Percentiles rank a stretch among this genome's conserved stretches.
Conservation (phyloP, 2,113 vertebrate genomes). For the Carollia perspicillata region DNA sequence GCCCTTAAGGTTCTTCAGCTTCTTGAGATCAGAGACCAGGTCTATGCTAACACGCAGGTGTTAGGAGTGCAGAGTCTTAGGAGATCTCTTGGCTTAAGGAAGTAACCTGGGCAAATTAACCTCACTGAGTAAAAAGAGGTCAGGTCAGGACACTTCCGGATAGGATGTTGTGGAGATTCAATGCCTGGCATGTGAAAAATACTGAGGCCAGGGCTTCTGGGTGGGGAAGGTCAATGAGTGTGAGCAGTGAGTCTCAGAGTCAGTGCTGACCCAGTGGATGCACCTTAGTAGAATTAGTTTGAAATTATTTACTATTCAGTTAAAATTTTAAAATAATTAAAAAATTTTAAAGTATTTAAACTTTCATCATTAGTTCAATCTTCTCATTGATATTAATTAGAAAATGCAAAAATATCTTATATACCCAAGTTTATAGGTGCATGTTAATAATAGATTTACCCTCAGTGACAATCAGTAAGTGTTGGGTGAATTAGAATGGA, state of each 20-base stretch:
- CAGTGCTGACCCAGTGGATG: not conserved
- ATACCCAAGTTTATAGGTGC: not conserved
- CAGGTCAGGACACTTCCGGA: not conserved
- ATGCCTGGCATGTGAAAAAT: no score
- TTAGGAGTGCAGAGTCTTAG: not conserved
- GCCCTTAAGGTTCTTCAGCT: not conserved
- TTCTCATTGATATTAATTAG: not conserved
- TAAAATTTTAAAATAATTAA: slow-evolving; percentile 32
- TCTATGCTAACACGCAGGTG: rapidly evolving
- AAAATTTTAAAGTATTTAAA: not conserved
- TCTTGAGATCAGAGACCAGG: not conserved
- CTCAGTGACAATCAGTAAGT: not conserved
- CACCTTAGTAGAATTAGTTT: not conserved
- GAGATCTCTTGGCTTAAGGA: not conserved
- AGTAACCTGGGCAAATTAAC: not conserved
- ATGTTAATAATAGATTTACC: not conserved
- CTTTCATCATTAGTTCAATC: not conserved
- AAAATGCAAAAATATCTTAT: not conserved
- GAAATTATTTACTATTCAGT: not conserved
- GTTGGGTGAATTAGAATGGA: not conserved
- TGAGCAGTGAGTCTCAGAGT: not conserved
- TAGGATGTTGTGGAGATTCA: not conserved
- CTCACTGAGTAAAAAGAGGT: not conserved
- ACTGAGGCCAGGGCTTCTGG: not conserved
- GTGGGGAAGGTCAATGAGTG: not conserved